Evolutionary conservation across 2,113 vertebrate species (phyloP).

Genomic region (Terrapene triunguis): DNA sequence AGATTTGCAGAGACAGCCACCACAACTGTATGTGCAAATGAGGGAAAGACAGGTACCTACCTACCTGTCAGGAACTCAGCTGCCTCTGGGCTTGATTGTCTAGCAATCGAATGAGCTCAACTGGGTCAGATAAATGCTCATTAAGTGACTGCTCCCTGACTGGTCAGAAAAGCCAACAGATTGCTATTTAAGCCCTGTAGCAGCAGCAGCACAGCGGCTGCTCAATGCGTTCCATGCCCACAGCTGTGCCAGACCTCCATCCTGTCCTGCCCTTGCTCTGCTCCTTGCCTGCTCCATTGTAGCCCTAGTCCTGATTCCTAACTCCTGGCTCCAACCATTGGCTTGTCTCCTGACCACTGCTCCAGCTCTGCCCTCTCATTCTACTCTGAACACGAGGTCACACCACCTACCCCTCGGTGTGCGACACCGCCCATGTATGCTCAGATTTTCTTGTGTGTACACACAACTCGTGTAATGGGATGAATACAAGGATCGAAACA

Average conservation of each 20-base stretch:
- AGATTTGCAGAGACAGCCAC: neutral
- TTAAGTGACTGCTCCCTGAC: too few relatives aligned
- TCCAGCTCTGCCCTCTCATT: neutral
- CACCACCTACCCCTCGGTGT: too few relatives aligned
- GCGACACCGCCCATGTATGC: neutral
- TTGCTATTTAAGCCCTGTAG: too few relatives aligned
- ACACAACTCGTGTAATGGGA: neutral
- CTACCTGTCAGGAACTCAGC: neutral
- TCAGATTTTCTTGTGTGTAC: neutral
- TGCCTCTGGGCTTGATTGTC: too few relatives aligned
- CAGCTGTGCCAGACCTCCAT: too few relatives aligned
- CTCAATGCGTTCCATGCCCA: too few relatives aligned
- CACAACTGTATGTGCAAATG: neutral
- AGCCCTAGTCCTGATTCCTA: neutral
- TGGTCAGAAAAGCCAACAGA: too few relatives aligned
- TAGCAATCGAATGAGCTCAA: too few relatives aligned
- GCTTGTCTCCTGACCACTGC: neutral
- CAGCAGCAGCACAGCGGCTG: too few relatives aligned
- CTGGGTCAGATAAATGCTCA: too few relatives aligned
- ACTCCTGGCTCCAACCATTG: neutral
- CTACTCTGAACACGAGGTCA: neutral
- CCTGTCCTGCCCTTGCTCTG: too few relatives aligned
- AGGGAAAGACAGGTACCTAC: neutral
- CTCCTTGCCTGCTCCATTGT: too few relatives aligned
- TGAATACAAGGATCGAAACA: neutral